Conservation (phyloP, 1,140 invertebrate species). For the Rhagoletis pomonella region DNA sequence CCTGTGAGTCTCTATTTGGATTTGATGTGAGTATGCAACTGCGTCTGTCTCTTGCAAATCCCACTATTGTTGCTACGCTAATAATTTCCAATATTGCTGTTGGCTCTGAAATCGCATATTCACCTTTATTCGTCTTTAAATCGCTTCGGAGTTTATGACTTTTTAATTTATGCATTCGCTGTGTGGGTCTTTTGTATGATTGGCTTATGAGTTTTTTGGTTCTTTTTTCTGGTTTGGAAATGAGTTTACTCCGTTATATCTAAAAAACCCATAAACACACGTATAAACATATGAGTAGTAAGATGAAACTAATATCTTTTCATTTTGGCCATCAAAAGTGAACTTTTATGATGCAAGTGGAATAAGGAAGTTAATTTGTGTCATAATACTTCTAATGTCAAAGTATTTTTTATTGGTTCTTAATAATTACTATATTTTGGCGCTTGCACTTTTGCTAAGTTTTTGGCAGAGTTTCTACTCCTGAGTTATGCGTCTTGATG, state of each 20-base stretch:
- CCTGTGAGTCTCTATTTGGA: background rate
- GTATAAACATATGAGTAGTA: no score
- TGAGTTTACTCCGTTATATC: no score
- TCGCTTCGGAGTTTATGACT: background rate
- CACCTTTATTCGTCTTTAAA: background rate
- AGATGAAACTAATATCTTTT: background rate
- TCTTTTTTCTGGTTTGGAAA: background rate
- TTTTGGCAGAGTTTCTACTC: no score
- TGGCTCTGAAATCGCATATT: background rate
- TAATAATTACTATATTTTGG: no score
- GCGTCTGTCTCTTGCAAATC: background rate
- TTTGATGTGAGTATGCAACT: background rate
- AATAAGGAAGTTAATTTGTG: background rate
- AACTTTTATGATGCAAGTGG: background rate
- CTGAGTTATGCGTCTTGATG: no score
- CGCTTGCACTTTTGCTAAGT: no score
- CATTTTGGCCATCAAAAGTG: background rate
- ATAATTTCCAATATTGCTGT: constrained; percentile 11
- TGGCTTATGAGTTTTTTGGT: background rate
- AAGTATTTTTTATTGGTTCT: background rate
- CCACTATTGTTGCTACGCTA: constrained; percentile 4
- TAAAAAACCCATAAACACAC: no score
- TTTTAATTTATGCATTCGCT: constrained; percentile 17
- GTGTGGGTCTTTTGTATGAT: constrained; percentile 10
- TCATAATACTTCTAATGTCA: background rate